Base-by-base conservation (phyloP, 2,113 vertebrate genomes). In the Nannospalax galili region DNA sequence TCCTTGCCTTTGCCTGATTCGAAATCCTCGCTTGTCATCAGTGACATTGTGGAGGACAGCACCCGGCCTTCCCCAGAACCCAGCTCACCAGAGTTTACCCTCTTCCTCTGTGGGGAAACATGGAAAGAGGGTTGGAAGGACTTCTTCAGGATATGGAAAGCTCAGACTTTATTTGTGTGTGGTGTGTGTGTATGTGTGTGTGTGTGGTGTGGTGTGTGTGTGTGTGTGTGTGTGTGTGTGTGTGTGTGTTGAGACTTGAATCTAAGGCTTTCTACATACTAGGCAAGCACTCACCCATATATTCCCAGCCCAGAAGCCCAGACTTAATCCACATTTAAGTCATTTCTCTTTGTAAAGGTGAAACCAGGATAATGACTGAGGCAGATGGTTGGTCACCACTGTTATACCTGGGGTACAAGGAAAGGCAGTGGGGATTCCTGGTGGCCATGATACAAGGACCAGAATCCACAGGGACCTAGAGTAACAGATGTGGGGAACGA, bases 61-160 rank as follows among this genome's bases (percentile, higher is more conserved):
- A 45, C 28, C 35, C 42, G 7, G 15, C 12, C 16, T 60, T 22
- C 56, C 22, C 0, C 0, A 32, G 24, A 5, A 0, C 4, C 0
- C 2, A 16, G 91, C 26, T 1, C 11, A 14, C 4, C 40, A 11
- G 12, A 24, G 67, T 67, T 35, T 58, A 14, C 15, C 32, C 17
- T 58, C 40, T 17, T 74, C 32, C 87, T 8, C 0, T 5, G 8
- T 3, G 4, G 1, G 2, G 7, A 12, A 30, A 7, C 12, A 24
- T 2, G 9, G 62, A 40, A 22, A 40, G 79, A 81, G 58, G 22
- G 26, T 20, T 37, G 20, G 15, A 15, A 52, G n/a, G 12, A 20
- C 37, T 10, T 40, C 26, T 28, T 7, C 4, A 4, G 79, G 52
- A 45, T 30, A 45, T 37, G 16, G 30, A 11, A 28, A 75, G 24